Base-by-base conservation (phyloP, 2,888 invertebrate genomes). In the Apomyelois bistriatella region DNA sequence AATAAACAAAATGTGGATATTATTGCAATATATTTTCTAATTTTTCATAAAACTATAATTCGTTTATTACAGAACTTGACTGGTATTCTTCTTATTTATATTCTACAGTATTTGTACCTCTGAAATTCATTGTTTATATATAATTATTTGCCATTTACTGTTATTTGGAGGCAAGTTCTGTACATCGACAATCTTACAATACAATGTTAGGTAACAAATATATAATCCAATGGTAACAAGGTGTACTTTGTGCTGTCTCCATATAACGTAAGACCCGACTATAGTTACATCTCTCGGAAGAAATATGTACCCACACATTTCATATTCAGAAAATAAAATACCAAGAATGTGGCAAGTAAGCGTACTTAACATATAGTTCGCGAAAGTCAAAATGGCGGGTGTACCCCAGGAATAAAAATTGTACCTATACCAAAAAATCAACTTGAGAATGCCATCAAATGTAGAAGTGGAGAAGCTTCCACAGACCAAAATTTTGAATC, bases 171-270 rank as follows among this genome's bases (percentile, higher is more conserved):
- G 30, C 46, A 46, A 46, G 46, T 46, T 30, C 46, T 32, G 32
- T 32, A 46, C 15, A 15, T 30, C 46, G 46, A 15, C 38, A 15
- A 41, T 17, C 41, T 41, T 41, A 41, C 46, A 42, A 28, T 28
- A 42, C 42, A 46, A 28, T 46, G 46, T 46, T 46, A 46, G 32
- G 46, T 46, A 46, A 46, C 46, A 46, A 42, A 42, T 22, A 42
- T 41, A 41, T 41, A 42, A 46, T 46, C 30, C 32, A 32, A 46
- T 46, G 46, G 46, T 46, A 46, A 46, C 46, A 46, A 43, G 28
- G 12, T 43, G 43, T 43, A 30, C 42, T 42, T 42, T 42, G 22
- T 22, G 41, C 41, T 41, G 15, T 22, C 42, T 38, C 28, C 22
- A 28, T 42, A 42, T n/a, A 17, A 13, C 22, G 22, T n/a, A 12